Percentiles rank a stretch among this genome's conserved stretches.
These are phyloP conservation scores for Antigone vipio DNA, from an alignment of 2,113 vertebrate species.

Conservation along the genomic window DNA sequence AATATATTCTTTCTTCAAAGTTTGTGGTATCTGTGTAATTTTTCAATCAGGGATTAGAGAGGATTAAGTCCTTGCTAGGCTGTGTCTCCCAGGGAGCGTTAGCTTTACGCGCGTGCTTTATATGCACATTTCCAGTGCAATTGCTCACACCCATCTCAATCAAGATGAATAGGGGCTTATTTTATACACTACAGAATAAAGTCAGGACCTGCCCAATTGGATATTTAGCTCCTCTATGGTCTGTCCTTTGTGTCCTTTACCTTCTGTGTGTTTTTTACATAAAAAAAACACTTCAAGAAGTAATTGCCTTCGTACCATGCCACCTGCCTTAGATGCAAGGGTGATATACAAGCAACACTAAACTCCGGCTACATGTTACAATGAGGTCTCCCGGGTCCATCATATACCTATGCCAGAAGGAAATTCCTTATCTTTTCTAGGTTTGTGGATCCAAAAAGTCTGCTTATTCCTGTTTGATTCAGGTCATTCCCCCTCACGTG, in stretches of 20 bases:
- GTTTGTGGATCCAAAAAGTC: background rate
- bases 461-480: background rate
- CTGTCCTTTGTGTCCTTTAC: background rate
- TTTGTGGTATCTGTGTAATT: conserved; percentile 47
- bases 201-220: background rate
- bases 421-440: background rate
- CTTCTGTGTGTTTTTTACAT: background rate
- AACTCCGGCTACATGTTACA: background rate
- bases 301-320: background rate
- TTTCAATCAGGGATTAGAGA: conserved; percentile 41
- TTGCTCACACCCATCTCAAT: background rate
- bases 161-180: background rate
- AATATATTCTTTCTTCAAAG: conserved; percentile 50
- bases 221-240: background rate
- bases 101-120: background rate
- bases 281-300: background rate
- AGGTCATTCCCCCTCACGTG: fast-evolving
- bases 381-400: background rate
- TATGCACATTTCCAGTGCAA: background rate
- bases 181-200: background rate
- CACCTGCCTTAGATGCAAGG: background rate
- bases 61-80: conserved; percentile 42
- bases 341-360: background rate
- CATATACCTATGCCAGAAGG: background rate
- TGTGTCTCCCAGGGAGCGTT: background rate